These are phyloP conservation scores for Drosophila aff. DNA, from an alignment of 1,140 invertebrate species.

Conservation along the genomic window DNA sequence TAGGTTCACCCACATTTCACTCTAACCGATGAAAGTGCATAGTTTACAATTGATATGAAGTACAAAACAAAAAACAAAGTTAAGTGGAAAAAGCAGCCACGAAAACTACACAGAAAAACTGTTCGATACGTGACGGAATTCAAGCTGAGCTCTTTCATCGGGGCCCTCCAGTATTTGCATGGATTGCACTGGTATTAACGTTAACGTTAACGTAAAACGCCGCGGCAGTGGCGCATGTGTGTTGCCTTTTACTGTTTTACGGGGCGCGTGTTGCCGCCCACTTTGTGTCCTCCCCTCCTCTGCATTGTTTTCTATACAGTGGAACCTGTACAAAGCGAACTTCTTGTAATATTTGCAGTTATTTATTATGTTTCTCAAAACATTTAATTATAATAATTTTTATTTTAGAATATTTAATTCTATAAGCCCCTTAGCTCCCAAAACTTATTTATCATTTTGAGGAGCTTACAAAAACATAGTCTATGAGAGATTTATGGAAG, in stretches of 20 bases:
- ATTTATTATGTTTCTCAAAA: background rate
- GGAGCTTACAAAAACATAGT: too few relatives aligned
- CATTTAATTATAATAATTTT: too few relatives aligned
- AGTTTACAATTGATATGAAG: constrained; percentile 29
- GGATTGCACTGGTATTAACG: constrained; percentile 62
- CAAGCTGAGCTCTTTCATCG: constrained; percentile 52
- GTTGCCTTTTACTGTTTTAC: constrained; percentile 30
- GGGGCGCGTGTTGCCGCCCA: constrained; percentile 25
- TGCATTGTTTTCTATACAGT: constrained; percentile 11
- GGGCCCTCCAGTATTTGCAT: constrained; percentile 67
- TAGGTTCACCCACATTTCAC: constrained; percentile 42
- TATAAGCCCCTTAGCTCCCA: too few relatives aligned
- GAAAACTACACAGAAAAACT: constrained; percentile 45
- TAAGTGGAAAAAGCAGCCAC: constrained; percentile 47
- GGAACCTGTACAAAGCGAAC: background rate
- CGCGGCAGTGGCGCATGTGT: constrained; percentile 13
- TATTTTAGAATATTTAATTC: too few relatives aligned
- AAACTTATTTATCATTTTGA: too few relatives aligned
- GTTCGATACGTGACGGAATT: constrained; percentile 74
- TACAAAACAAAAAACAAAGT: constrained; percentile 25
- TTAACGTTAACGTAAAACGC: constrained; percentile 33
- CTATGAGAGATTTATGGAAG: too few relatives aligned
- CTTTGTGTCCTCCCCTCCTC: background rate
- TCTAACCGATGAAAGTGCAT: constrained; percentile 55
- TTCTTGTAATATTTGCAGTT: background rate